Evolutionary conservation across 2,113 vertebrate genomes (phyloP).

Genomic region (Peromyscus leucopus): DNA sequence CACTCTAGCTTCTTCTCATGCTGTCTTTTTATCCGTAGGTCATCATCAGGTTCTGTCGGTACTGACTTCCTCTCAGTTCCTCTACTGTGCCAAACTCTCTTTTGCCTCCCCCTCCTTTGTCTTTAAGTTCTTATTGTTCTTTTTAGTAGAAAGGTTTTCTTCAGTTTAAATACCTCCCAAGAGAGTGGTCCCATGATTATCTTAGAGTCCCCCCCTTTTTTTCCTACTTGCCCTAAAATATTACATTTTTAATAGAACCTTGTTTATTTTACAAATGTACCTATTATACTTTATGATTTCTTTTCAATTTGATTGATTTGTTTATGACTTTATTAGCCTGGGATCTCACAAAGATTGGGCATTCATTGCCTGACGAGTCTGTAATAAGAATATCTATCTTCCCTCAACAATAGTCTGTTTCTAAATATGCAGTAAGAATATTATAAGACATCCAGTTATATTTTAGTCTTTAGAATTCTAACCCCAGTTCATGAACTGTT

Average conservation of each 20-base stretch:
- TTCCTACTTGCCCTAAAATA: not conserved
- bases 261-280: conserved; percentile 11
- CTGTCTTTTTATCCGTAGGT: not conserved
- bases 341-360: not conserved
- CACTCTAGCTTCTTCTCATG: not conserved
- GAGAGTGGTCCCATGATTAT: not conserved
- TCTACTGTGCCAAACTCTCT: not conserved
- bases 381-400: not conserved
- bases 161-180: not conserved
- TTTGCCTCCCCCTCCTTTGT: not conserved
- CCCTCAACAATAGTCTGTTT: not conserved
- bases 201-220: not conserved
- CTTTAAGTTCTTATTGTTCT: not conserved
- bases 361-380: not conserved
- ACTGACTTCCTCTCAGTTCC: not conserved
- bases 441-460: not conserved
- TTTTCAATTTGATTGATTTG: not conserved
- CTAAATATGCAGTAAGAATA: not conserved
- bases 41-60: not conserved
- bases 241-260: not conserved
- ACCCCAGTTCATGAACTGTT: not conserved
- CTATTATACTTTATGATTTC: not conserved
- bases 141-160: not conserved
- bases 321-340: not conserved
- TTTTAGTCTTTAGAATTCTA: not conserved